phyloP scores from a whole-genome alignment of 2,888 invertebrate species.

The Agriotes lineatus region DNA sequence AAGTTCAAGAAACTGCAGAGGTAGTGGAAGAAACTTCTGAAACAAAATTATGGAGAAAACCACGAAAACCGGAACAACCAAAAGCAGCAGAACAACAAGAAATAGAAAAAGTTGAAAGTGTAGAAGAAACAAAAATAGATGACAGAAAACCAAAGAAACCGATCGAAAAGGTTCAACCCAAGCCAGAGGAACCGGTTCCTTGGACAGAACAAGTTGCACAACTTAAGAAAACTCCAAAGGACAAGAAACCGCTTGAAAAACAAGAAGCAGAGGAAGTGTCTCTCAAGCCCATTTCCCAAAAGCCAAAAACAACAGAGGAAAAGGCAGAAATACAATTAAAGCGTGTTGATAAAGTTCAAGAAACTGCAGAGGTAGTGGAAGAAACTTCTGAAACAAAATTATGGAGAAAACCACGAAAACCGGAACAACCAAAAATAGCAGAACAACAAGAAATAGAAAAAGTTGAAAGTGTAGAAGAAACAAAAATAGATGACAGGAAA shows the following conservation, averaged over 20 bases:
- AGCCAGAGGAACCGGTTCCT: constrained; percentile 55
- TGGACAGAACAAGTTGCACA: constrained; percentile 74
- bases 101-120: constrained; percentile 60
- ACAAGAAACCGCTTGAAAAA: constrained; percentile 52
- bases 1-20: constrained; percentile 37
- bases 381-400: not conserved
- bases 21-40: not conserved
- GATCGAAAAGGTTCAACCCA: constrained; percentile 19
- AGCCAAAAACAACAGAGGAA: not conserved
- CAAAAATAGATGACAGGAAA: too few species aligned
- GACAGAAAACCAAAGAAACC: constrained; percentile 56
- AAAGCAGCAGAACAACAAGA: constrained; percentile 66
- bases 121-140: constrained; percentile 47
- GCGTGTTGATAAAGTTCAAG: not conserved
- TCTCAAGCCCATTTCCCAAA: constrained; percentile 2
- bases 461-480: not conserved
- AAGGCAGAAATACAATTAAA: not conserved
- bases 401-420: constrained; percentile 37
- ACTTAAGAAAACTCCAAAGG: constrained; percentile 65
- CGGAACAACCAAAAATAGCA: constrained; percentile 63
- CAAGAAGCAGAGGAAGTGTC: constrained; percentile 33
- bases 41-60: constrained; percentile 34
- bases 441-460: constrained; percentile 46
- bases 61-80: constrained; percentile 58
- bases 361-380: not conserved